Evolutionary conservation across 2,113 vertebrate species (phyloP).

Genomic region (Hippocampus zosterae): DNA sequence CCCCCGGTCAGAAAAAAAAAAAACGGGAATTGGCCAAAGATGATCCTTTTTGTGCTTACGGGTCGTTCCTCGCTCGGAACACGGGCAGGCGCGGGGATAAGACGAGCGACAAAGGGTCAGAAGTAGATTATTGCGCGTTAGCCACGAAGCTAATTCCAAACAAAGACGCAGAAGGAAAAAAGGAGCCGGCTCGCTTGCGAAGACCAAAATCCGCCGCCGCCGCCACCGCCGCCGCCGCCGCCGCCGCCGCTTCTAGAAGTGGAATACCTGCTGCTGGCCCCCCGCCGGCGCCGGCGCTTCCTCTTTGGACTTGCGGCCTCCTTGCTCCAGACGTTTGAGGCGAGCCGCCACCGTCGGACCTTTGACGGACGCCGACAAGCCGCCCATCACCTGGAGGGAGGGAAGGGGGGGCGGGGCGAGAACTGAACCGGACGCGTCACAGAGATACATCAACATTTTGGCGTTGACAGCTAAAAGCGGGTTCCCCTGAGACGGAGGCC

Average conservation of each 20-base stretch:
- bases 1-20: not conserved
- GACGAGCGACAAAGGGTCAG: constrained; percentile 4
- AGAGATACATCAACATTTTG: no score
- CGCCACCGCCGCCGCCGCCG: no score
- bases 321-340: constrained; percentile 84
- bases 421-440: no score
- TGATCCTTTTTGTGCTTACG: not conserved
- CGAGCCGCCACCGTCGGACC: constrained; percentile 79
- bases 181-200: constrained; percentile 40
- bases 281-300: constrained; percentile 84
- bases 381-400: constrained; percentile 65
- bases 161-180: constrained; percentile 28
- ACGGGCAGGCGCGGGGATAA: constrained; percentile 41
- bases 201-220: no score
- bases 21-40: not conserved
- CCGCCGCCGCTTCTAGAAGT: constrained; percentile 60
- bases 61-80: not conserved
- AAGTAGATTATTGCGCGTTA: not conserved
- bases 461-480: no score
- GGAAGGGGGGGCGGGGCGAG: not conserved
- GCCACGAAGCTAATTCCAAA: constrained; percentile 5
- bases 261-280: constrained; percentile 91
- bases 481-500: no score
- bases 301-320: constrained; percentile 83
- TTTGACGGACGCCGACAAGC: constrained; percentile 80